phyloP scores from a whole-genome alignment of 2,797 vertebrate species.

The Tauraco hartlaubi region DNA sequence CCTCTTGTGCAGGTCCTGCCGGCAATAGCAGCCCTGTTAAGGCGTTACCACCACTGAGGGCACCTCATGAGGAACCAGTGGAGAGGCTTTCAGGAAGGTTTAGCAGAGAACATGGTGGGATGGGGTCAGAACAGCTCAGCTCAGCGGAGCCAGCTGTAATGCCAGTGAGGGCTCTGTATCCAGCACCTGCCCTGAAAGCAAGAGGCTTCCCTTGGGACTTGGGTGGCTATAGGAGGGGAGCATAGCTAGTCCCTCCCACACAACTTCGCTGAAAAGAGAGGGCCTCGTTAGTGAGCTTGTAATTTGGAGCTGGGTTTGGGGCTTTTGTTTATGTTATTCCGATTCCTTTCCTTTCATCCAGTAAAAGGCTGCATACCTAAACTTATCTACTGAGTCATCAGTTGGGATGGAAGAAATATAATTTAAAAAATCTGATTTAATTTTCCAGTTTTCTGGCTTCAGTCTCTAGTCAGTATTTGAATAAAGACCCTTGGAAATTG shows the following conservation, averaged over 20 bases:
- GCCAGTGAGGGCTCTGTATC: not conserved
- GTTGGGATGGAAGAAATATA: not conserved
- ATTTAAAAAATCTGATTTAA: not conserved
- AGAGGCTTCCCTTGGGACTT: not conserved
- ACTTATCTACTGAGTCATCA: not conserved
- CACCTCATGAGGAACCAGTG: fast-evolving
- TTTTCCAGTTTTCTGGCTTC: not conserved
- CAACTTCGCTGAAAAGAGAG: not conserved
- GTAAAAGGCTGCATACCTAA: not conserved
- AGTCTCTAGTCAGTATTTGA: not conserved
- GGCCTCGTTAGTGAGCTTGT: not conserved
- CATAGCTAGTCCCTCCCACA: not conserved
- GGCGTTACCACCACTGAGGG: too few relatives aligned
- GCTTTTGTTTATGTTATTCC: not conserved
- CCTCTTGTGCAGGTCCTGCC: fast-evolving
- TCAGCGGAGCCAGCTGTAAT: fast-evolving
- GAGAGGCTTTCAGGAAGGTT: not conserved
- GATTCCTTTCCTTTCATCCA: not conserved
- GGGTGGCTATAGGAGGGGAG: not conserved
- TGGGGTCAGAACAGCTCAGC: not conserved
- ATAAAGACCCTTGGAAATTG: not conserved
- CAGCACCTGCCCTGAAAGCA: not conserved
- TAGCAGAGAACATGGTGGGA: not conserved
- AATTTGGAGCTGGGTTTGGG: not conserved
- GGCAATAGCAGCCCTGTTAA: not conserved